These are phyloP conservation scores for Neodiprion virginianus DNA, from an alignment of 1,140 invertebrate genomes.

Conservation along the genomic window DNA sequence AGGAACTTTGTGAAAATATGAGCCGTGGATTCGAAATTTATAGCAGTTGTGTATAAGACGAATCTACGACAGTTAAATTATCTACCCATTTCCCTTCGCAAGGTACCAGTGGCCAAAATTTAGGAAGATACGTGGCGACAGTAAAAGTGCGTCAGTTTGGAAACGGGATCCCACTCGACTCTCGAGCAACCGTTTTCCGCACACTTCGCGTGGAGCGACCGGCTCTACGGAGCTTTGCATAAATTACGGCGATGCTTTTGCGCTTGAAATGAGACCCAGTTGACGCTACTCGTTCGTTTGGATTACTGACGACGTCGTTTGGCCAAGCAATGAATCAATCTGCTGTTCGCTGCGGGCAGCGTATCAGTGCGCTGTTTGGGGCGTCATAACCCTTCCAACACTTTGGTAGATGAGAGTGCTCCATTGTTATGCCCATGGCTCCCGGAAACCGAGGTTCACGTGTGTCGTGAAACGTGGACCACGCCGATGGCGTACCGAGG, in stretches of 20 bases:
- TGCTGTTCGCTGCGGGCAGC: not conserved
- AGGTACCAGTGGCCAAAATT: too few relatives aligned
- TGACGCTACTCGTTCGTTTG: conserved; percentile 2
- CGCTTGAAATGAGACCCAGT: not conserved
- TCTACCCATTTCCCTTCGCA: too few relatives aligned
- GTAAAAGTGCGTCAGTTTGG: too few relatives aligned
- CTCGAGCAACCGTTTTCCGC: too few relatives aligned
- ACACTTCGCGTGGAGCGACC: not conserved
- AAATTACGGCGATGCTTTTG: not conserved
- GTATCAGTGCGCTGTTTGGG: not conserved
- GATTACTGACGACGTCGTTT: not conserved
- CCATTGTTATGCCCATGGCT: not conserved
- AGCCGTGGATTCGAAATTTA: too few relatives aligned
- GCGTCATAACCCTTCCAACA: not conserved
- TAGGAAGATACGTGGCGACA: too few relatives aligned
- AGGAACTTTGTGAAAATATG: too few relatives aligned
- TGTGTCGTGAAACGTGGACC: not conserved
- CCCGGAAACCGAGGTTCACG: not conserved
- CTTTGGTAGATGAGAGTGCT: not conserved
- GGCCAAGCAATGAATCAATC: not conserved
- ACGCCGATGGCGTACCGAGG: too few relatives aligned
- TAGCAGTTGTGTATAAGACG: too few relatives aligned
- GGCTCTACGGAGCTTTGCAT: not conserved
- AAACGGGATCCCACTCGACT: too few relatives aligned
- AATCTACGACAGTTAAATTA: too few relatives aligned